Conservation (phyloP, 2,797 vertebrate genomes). For the Dipus sagitta region DNA sequence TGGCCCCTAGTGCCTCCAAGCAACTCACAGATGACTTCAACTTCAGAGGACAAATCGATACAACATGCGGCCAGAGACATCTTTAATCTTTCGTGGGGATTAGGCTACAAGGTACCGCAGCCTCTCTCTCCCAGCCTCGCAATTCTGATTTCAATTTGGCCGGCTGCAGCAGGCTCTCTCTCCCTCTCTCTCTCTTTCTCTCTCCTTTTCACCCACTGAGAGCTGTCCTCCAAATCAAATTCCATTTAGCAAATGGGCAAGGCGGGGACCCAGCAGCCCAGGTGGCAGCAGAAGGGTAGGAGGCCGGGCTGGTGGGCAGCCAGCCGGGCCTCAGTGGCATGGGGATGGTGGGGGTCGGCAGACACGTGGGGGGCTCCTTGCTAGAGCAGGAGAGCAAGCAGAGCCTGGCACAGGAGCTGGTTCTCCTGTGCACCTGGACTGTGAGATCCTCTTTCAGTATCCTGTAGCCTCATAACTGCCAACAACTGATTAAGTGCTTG, state of each 20-base stretch:
- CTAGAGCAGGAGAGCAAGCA: not conserved
- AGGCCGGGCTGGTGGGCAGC: rapidly evolving
- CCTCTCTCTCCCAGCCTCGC: conserved; percentile 72
- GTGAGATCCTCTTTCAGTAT: not conserved
- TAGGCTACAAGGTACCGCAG: conserved; percentile 78
- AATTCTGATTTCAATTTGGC: conserved; percentile 83
- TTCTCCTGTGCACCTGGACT: not conserved
- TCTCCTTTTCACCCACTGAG: not conserved
- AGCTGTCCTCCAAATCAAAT: conserved; percentile 60
- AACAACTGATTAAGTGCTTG: not conserved
- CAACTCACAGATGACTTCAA: conserved; percentile 76
- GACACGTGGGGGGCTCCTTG: not conserved
- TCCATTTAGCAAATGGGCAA: conserved; percentile 19
- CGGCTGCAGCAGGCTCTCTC: not conserved
- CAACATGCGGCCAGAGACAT: conserved; percentile 79
- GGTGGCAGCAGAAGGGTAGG: not conserved
- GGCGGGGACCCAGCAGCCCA: not conserved
- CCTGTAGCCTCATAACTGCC: not conserved
- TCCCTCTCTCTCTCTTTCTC: not conserved
- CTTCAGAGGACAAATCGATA: conserved; percentile 83
- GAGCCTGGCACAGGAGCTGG: rapidly evolving
- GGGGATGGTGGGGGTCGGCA: rapidly evolving
- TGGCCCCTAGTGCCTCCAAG: not conserved
- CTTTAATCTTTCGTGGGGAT: conserved; percentile 83
- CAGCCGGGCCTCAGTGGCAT: rapidly evolving